Evolutionary conservation across 2,113 vertebrate species (phyloP).

Genomic region (Podiceps cristatus): DNA sequence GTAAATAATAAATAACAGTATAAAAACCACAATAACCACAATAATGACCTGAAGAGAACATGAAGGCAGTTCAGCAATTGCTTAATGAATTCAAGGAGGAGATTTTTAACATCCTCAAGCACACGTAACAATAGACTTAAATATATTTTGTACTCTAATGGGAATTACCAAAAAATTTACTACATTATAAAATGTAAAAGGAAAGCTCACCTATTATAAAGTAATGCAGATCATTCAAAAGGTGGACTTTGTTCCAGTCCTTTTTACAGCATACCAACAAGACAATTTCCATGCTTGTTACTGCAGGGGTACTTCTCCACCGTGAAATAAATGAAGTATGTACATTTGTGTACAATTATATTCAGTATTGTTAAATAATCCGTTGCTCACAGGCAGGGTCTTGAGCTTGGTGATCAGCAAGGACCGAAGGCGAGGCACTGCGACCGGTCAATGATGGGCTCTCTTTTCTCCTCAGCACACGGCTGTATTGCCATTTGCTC

Average conservation of each 20-base stretch:
- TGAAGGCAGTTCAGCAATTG: not conserved
- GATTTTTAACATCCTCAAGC: not conserved
- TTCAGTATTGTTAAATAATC: not conserved
- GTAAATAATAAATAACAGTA: not conserved
- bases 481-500: conserved; percentile 45
- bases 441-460: not conserved
- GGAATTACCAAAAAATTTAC: not conserved
- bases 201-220: not conserved
- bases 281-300: not conserved
- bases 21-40: not conserved
- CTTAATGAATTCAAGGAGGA: not conserved
- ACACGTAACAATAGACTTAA: not conserved
- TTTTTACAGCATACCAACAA: not conserved
- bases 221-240: not conserved
- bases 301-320: not conserved
- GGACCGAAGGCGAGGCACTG: rapidly evolving
- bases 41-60: not conserved
- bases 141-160: not conserved
- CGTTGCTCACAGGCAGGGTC: not conserved
- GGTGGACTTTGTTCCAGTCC: not conserved
- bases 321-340: not conserved
- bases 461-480: conserved; percentile 74
- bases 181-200: not conserved
- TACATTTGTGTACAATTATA: not conserved
- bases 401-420: not conserved